phyloP scores from a whole-genome alignment of 2,797 vertebrate species.

The Podargus strigoides region DNA sequence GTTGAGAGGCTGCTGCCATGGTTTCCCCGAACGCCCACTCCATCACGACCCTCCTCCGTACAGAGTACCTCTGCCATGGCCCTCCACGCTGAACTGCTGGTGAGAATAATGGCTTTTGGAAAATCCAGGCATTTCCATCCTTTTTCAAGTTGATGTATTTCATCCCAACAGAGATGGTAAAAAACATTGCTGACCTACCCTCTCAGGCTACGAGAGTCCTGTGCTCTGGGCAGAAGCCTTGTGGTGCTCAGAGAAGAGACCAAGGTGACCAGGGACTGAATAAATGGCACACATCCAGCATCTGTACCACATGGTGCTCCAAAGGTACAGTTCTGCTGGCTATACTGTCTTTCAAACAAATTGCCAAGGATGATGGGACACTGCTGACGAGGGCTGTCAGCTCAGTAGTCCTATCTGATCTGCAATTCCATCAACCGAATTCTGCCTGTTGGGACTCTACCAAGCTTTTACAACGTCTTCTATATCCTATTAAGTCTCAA shows the following conservation, averaged over 20 bases:
- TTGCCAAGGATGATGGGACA: neutral
- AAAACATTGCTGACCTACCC: neutral
- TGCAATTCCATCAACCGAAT: neutral
- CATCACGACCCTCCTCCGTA: neutral
- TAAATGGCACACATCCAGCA: neutral
- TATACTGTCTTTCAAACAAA: neutral
- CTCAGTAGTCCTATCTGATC: neutral
- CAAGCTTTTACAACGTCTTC: too few relatives aligned
- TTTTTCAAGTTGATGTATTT: too few relatives aligned
- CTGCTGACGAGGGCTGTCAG: constrained; percentile 4
- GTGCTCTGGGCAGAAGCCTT: neutral
- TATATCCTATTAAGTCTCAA: too few relatives aligned
- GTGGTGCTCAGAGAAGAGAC: neutral
- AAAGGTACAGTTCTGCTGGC: neutral
- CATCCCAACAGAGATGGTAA: too few relatives aligned
- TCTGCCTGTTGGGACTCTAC: neutral
- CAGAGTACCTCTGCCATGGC: neutral
- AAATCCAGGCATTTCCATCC: neutral
- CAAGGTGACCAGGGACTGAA: neutral
- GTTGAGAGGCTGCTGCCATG: neutral
- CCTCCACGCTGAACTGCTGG: neutral
- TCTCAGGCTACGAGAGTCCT: neutral
- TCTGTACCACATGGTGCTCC: neutral
- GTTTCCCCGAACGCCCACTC: neutral
- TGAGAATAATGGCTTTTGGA: neutral